phyloP scores from a whole-genome alignment of 2,797 vertebrate species.

The Squalus acanthias region DNA sequence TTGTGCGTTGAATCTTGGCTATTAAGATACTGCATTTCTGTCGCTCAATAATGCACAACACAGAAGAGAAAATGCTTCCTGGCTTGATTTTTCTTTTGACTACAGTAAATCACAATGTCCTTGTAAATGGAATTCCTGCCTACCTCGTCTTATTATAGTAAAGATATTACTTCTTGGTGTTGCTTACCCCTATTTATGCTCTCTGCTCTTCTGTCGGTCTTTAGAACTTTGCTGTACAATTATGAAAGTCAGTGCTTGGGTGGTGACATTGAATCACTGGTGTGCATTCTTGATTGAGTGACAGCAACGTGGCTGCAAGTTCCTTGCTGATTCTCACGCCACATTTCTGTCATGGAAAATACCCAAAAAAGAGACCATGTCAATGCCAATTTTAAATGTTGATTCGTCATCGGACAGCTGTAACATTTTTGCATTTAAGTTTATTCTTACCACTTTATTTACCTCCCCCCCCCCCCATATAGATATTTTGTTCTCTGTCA shows the following conservation, averaged over 20 bases:
- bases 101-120: not conserved
- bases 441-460: constrained; percentile 4
- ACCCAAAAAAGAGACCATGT: not conserved
- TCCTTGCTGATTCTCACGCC: not conserved
- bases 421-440: not conserved
- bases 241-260: not conserved
- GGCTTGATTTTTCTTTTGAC: not conserved
- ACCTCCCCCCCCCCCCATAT: constrained; percentile 41
- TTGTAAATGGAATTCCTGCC: not conserved
- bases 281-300: not conserved
- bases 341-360: not conserved
- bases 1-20: not conserved
- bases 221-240: not conserved
- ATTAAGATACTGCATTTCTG: not conserved
- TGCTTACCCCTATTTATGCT: not conserved
- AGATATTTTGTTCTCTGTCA: constrained; percentile 61
- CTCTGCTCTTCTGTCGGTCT: no score
- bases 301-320: not conserved
- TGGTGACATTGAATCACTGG: not conserved
- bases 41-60: not conserved
- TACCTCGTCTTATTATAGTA: not conserved
- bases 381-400: not conserved
- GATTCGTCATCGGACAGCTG: not conserved
- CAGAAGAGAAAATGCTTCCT: not conserved
- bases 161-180: not conserved